Base-by-base conservation (phyloP, 2,888 invertebrate genomes). In the Tortricodes alternella region DNA sequence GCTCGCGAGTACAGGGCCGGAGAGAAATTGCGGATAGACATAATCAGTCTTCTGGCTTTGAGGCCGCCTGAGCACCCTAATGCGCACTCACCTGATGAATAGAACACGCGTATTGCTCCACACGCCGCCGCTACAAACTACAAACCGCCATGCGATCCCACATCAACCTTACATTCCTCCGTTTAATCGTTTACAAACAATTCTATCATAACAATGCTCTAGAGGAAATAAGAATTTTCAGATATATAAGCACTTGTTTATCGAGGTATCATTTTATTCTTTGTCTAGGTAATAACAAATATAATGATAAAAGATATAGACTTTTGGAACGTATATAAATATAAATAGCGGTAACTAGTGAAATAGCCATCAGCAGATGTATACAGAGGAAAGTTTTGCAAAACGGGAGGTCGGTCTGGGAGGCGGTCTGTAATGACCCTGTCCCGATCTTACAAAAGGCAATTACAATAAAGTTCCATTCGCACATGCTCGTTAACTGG, bases 21-120 rank as follows among this genome's bases (percentile, higher is more conserved):
- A 85, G 90, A 89, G 89, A 88, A 89, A 90, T 89, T 88, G 88
- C 87, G 89, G 85, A 89, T 89, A 89, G 88, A 89, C 88, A 88
- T 87, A 90, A 90, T 90, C 90, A 89, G 90, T 90, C 90, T 90
- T 89, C 87, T 86, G 90, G 89, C 89, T 89, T 90, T 88, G 89
- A 89, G 86, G 89, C 88, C 77, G 85, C 84, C 75, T 78, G 80
- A 76, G 80, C 85, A 78, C 82, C 78, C 86, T 86, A 88, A 89
- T 88, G 68, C 79, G 74, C 80, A 77, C 80, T 80, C 85, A 78
- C 77, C 85, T 85, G 89, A 88, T 86, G 85, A 86, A 88, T 85
- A 85, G 32, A 46, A 29, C 78, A 77, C 79, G 74, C 78, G 75
- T 78, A 76, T 79, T 81, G 71, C 35, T 38, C n/a, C 51, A 44